Percentiles rank a stretch among this genome's conserved stretches.
Evolutionary conservation across 1,140 invertebrate genomes (phyloP).

Genomic region (Copidosoma floridanum): DNA sequence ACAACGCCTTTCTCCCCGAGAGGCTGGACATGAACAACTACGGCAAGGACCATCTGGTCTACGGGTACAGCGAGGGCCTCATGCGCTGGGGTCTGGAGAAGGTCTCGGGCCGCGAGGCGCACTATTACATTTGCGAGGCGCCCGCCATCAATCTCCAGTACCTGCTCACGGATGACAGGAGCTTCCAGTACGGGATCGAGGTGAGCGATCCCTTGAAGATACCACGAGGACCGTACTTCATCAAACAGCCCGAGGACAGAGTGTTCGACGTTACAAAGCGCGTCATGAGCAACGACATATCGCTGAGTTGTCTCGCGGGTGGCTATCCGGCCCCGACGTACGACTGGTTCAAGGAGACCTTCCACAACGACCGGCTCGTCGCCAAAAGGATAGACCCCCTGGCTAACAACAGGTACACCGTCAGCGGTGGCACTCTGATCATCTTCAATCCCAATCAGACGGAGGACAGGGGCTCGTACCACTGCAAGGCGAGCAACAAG

Average conservation of each 20-base stretch:
- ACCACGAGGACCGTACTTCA: slow-evolving; percentile 84
- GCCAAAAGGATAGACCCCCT: slow-evolving; percentile 76
- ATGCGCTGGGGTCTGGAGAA: slow-evolving; percentile 83
- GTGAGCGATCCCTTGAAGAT: slow-evolving; percentile 75
- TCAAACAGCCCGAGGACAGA: slow-evolving; percentile 76
- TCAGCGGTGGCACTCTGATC: slow-evolving; percentile 88
- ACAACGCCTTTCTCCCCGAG: slow-evolving; percentile 77
- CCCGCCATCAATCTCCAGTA: slow-evolving; percentile 66
- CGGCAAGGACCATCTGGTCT: slow-evolving; percentile 63
- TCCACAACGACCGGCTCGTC: slow-evolving; percentile 72
- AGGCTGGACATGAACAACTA: slow-evolving; percentile 47
- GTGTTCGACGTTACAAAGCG: slow-evolving; percentile 81
- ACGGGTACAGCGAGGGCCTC: slow-evolving; percentile 68
- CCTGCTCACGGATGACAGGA: slow-evolving; percentile 72
- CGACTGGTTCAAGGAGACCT: slow-evolving; percentile 88
- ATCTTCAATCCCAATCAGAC: slow-evolving; percentile 81
- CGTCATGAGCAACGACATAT: slow-evolving; percentile 69
- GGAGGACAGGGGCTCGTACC: slow-evolving; percentile 82
- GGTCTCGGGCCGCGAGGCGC: slow-evolving; percentile 71
- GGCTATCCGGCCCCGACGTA: slow-evolving; percentile 90
- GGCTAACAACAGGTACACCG: slow-evolving; percentile 71
- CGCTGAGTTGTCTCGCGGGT: slow-evolving; percentile 79
- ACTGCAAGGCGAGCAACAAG: slow-evolving; percentile 86
- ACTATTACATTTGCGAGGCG: slow-evolving; percentile 88
- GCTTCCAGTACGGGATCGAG: slow-evolving; percentile 79